Percentiles rank a stretch among this genome's conserved stretches.
These are phyloP conservation scores for Abramis brama DNA, from an alignment of 2,113 vertebrate species.

Conservation along the genomic window DNA sequence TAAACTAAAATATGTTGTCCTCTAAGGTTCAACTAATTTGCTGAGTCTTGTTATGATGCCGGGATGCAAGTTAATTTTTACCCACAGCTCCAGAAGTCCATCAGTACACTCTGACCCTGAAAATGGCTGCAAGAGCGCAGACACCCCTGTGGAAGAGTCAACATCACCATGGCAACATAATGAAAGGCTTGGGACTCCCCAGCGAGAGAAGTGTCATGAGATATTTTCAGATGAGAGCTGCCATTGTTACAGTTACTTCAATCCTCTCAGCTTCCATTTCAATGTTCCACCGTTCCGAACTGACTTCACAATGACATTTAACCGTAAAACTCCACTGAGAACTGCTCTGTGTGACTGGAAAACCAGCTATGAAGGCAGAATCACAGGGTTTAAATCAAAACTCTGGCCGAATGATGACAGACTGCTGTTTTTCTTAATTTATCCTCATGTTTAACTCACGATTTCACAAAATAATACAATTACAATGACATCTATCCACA, in stretches of 20 bases:
- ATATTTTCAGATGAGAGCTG: slow-evolving; percentile 36
- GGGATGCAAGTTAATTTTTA: not conserved
- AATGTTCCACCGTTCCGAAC: not conserved
- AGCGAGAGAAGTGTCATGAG: slow-evolving; percentile 40
- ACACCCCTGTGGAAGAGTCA: slow-evolving; percentile 22
- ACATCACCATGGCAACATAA: slow-evolving; percentile 50
- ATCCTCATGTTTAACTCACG: not conserved
- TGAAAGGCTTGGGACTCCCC: slow-evolving; percentile 42
- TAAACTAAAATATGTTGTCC: not conserved
- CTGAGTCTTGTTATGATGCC: slow-evolving; percentile 4
- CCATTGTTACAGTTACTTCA: slow-evolving; percentile 36
- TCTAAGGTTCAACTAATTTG: slow-evolving; percentile 6
- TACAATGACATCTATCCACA: not conserved
- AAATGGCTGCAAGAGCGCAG: slow-evolving; percentile 12
- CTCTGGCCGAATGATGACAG: not conserved
- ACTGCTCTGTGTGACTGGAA: not conserved
- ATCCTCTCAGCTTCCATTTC: not conserved
- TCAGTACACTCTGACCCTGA: slow-evolving; percentile 36
- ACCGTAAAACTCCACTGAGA: not conserved
- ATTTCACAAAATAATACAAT: not conserved
- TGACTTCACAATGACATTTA: slow-evolving; percentile 1
- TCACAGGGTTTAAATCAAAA: slow-evolving; percentile 5
- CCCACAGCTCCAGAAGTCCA: slow-evolving; percentile 26
- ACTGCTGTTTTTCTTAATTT: not conserved
- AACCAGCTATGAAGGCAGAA: not conserved